Evolutionary conservation across 2,888 invertebrate genomes (phyloP).

Genomic region (Cataglyphis rosenhaueri): DNA sequence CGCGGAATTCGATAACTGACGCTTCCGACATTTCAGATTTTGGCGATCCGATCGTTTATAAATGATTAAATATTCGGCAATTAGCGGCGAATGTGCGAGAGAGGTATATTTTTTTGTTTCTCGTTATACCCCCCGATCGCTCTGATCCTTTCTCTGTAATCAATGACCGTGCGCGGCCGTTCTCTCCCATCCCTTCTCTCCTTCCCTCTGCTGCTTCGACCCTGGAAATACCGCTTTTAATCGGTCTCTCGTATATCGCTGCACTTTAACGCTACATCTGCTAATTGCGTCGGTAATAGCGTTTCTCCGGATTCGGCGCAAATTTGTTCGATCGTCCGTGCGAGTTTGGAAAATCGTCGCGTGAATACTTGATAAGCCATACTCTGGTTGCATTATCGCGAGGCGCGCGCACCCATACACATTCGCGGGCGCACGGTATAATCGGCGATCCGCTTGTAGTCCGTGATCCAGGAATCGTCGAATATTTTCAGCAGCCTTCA

Average conservation of each 20-base stretch:
- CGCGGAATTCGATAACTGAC: not conserved
- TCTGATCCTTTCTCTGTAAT: slow-evolving; percentile 38
- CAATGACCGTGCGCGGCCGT: slow-evolving; percentile 31
- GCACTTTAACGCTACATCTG: slow-evolving; percentile 55
- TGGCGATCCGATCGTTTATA: slow-evolving; percentile 24
- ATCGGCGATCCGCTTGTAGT: slow-evolving; percentile 47
- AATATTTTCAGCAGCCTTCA: slow-evolving; percentile 34
- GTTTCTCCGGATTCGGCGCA: slow-evolving; percentile 55
- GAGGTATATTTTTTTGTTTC: slow-evolving; percentile 44
- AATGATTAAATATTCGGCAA: slow-evolving; percentile 60
- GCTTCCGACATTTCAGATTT: slow-evolving; percentile 25
- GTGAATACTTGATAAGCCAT: slow-evolving; percentile 57
- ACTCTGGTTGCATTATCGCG: slow-evolving; percentile 41
- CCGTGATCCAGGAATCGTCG: slow-evolving; percentile 30
- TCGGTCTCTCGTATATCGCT: slow-evolving; percentile 55
- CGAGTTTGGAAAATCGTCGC: slow-evolving; percentile 56
- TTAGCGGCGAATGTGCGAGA: slow-evolving; percentile 34
- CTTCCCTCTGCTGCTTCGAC: not conserved
- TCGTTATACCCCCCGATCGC: slow-evolving; percentile 12
- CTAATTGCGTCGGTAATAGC: slow-evolving; percentile 51
- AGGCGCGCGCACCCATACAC: not conserved
- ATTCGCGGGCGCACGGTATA: not conserved
- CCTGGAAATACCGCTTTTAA: slow-evolving; percentile 54
- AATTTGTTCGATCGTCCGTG: slow-evolving; percentile 53
- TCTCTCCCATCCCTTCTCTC: not conserved